Conservation (phyloP, 2,113 vertebrate species). For the Ornithorhynchus anatinus region DNA sequence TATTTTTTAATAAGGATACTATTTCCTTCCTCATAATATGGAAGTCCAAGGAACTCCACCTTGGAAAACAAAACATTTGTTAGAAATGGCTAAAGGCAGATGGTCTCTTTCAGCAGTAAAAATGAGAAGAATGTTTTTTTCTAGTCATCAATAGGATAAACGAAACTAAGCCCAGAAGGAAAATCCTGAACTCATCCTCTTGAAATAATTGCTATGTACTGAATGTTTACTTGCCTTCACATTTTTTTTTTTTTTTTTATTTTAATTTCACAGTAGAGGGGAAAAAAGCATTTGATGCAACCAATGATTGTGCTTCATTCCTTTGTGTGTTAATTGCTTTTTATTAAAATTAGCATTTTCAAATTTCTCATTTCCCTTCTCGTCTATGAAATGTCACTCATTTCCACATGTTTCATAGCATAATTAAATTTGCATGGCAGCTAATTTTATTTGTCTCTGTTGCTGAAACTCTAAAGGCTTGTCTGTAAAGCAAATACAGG, state of each 20-base stretch:
- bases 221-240: constrained; percentile 12
- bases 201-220: constrained; percentile 30
- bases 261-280: constrained; percentile 28
- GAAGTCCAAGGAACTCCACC: too few relatives aligned
- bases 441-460: constrained; percentile 35
- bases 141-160: not conserved
- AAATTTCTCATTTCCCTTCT: constrained; percentile 43
- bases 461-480: constrained; percentile 32
- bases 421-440: constrained; percentile 48
- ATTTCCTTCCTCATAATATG: too few relatives aligned
- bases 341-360: constrained; percentile 51
- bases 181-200: not conserved
- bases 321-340: constrained; percentile 41
- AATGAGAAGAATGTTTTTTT: not conserved
- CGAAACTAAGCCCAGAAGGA: not conserved
- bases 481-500: constrained; percentile 27
- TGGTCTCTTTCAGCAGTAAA: not conserved
- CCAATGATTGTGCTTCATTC: constrained; percentile 25
- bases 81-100: not conserved
- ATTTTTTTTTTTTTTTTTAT: constrained; percentile 40
- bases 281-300: constrained; percentile 20
- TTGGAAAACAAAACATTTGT: not conserved
- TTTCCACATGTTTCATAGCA: constrained; percentile 21
- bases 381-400: constrained; percentile 40
- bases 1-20: too few relatives aligned